Base-by-base conservation (phyloP, 1,140 invertebrate species). In the Muscidifurax raptorellus region DNA sequence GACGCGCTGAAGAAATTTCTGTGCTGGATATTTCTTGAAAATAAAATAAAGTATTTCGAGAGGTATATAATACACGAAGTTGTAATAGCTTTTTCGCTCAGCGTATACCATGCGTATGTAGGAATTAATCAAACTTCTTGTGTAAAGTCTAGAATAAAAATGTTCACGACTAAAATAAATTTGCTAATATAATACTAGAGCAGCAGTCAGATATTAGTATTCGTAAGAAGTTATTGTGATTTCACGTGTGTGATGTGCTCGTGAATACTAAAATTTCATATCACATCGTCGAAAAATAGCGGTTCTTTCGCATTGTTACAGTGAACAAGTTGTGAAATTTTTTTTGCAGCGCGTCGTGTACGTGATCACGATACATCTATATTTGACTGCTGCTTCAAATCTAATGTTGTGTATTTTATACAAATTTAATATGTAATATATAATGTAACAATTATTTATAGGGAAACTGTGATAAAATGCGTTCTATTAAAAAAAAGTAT, bases 401-500 rank as follows among this genome's bases (percentile, higher is more conserved):
- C 52, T 18, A 59, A 59, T 13, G 36, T 40, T 40, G 9, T 0
- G 36, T 66, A 40, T 12, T 67, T 79, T 47, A 40, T 69, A 80
- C 25, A 80, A 25, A 44, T 71, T 47, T 2, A 44, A 25, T 80
- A 71, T 47, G 32, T 69, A 25, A 6, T 69, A 6, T 69, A 5
- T 28, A 2, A 36, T 32, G n/a, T 78, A 66, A 78, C 25, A 52
- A 52, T 28, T 76, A 76, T 78, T 78, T 78, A 64, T 78, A 66
- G 5, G 44, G 44, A 76, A 28, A 52, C 18, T 27, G 30, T 76
- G 44, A 64, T 59, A 40, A 66, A 67, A 67, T 44, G 64, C 30
- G 18, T 40, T 10, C 40, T 71, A 80, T 71, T n/a, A 59, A 82
- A 82, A 44, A 47, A 64, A 75, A 66, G 18, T 77, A 82, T 83